Conservation (phyloP, 2,113 vertebrate genomes). For the Leucoraja erinaceus region DNA sequence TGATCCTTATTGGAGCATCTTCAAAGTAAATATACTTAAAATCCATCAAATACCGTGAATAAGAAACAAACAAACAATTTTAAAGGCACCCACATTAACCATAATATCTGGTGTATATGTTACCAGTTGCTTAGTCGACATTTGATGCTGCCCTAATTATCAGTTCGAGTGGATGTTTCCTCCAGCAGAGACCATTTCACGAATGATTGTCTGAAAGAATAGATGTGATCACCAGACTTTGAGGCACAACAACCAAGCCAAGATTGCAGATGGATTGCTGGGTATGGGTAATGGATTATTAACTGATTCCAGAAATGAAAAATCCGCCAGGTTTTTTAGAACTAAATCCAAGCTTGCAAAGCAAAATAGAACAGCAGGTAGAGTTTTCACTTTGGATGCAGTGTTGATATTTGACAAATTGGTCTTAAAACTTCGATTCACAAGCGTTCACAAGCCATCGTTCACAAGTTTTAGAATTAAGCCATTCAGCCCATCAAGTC, state of each 20-base stretch:
- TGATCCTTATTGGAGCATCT: background rate
- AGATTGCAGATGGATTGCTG: background rate
- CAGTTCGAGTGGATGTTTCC: background rate
- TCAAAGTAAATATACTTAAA: slow-evolving; percentile 13
- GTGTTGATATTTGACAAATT: too few relatives aligned
- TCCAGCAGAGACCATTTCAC: background rate
- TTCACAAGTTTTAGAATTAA: too few relatives aligned
- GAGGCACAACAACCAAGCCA: background rate
- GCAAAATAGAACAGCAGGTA: background rate
- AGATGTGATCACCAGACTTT: background rate
- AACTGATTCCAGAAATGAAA: background rate
- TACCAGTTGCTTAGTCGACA: background rate
- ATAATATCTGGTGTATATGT: background rate
- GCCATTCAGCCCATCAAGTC: too few relatives aligned
- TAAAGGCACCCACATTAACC: background rate
- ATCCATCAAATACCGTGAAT: slow-evolving; percentile 29
- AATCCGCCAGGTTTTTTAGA: background rate
- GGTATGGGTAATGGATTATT: background rate
- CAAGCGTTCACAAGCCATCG: too few relatives aligned
- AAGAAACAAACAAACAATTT: background rate
- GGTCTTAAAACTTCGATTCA: too few relatives aligned
- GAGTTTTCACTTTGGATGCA: too few relatives aligned
- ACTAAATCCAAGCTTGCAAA: background rate
- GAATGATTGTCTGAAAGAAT: too few relatives aligned
- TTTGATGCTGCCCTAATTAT: too few relatives aligned